phyloP scores from a whole-genome alignment of 2,113 vertebrate genomes.

The Eulemur macaco region DNA sequence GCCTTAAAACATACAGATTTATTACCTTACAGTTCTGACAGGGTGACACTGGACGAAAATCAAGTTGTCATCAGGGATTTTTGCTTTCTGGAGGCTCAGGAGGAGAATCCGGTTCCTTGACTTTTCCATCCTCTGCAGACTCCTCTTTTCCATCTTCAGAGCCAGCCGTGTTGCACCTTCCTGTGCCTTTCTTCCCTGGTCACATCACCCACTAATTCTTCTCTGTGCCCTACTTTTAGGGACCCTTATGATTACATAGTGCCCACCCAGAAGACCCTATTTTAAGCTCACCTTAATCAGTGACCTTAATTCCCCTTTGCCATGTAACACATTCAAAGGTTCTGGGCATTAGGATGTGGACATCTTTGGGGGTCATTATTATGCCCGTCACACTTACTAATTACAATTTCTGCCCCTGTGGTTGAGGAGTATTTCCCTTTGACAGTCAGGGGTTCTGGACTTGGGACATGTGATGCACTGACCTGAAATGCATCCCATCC shows the following conservation, averaged over 20 bases:
- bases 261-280: not conserved
- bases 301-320: not conserved
- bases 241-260: not conserved
- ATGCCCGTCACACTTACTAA: not conserved
- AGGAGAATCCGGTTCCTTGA: not conserved
- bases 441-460: not conserved
- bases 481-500: not conserved
- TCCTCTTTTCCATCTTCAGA: not conserved
- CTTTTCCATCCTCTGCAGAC: not conserved
- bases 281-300: not conserved
- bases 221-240: not conserved
- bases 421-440: not conserved
- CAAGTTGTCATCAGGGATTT: not conserved
- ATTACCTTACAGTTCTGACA: not conserved
- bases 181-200: not conserved
- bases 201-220: not conserved
- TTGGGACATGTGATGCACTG: not conserved
- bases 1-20: not conserved
- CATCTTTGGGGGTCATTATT: not conserved
- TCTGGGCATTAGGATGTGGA: not conserved
- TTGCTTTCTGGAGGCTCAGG: not conserved
- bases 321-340: not conserved
- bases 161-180: fast-evolving
- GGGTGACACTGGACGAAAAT: not conserved
- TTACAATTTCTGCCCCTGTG: not conserved